Percentiles rank a stretch among this genome's conserved stretches.
Evolutionary conservation across 2,888 invertebrate genomes (phyloP).

Genomic region (Thera obeliscata): DNA sequence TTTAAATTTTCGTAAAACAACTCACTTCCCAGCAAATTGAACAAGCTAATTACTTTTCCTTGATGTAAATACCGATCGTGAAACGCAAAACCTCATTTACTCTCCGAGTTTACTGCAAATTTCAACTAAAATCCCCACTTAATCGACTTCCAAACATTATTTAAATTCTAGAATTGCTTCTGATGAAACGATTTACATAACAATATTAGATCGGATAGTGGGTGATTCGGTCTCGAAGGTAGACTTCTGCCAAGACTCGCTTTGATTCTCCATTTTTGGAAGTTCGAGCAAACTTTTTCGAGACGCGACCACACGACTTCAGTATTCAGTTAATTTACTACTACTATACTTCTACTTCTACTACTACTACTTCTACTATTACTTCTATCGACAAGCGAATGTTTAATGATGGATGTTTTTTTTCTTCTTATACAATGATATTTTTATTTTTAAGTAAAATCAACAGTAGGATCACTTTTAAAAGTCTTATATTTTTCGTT

Average conservation of each 20-base stretch:
- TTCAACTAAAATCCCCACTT: constrained; percentile 14
- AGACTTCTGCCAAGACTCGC: background rate
- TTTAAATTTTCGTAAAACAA: too few species aligned
- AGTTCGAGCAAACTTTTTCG: background rate
- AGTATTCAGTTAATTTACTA: too few species aligned
- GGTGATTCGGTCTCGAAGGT: constrained; percentile 8
- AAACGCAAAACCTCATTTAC: constrained; percentile 12
- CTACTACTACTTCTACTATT: too few species aligned
- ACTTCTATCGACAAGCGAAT: too few species aligned
- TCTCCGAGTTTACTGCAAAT: constrained; percentile 19
- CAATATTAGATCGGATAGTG: constrained; percentile 26
- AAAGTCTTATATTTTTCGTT: too few species aligned
- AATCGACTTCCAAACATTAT: constrained; percentile 30
- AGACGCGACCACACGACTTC: background rate
- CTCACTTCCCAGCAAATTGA: too few species aligned
- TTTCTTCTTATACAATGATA: too few species aligned
- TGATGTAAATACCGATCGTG: background rate
- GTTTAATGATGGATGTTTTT: too few species aligned
- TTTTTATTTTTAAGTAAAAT: too few species aligned
- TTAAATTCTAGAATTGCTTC: constrained; percentile 30
- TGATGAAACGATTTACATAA: constrained; percentile 35
- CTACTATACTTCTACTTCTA: too few species aligned
- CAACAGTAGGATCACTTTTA: too few species aligned
- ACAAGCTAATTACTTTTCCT: constrained; percentile 2
- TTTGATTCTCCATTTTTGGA: background rate